Conservation (phyloP, 2,888 invertebrate genomes). For the Aphidoletes aphidimyza region DNA sequence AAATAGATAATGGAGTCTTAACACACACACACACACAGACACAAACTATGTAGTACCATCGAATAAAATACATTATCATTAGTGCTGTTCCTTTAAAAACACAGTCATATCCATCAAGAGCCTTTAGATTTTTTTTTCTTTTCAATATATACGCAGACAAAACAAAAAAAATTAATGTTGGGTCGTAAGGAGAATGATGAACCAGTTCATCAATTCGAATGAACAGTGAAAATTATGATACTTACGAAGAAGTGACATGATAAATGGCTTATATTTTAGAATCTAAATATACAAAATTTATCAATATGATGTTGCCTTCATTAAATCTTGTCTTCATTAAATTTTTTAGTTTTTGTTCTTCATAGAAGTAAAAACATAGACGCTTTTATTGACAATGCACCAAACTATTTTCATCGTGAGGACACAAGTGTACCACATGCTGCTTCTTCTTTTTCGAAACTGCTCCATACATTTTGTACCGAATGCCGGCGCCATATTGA, state of each 20-base stretch:
- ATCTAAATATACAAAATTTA: neutral
- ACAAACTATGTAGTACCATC: no score
- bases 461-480: no score
- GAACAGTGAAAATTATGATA: neutral
- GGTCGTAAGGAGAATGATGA: neutral
- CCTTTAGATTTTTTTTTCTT: neutral
- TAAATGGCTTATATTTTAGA: neutral
- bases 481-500: no score
- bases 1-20: slow-evolving; percentile 13
- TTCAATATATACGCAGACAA: neutral
- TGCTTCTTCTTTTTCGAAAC: no score
- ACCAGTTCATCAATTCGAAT: neutral
- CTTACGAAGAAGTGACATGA: neutral
- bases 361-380: no score
- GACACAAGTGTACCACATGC: no score
- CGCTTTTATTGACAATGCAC: no score
- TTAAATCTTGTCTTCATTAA: no score
- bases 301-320: no score
- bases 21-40: no score
- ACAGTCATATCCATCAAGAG: neutral
- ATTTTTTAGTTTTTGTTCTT: no score
- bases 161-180: neutral
- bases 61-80: neutral
- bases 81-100: neutral
- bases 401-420: no score